Evolutionary conservation across 92 coral and sea anemone species (phyloP), one percentile per base, ranked within the genome.

Genomic region (Heteractis magnifica): DNA sequence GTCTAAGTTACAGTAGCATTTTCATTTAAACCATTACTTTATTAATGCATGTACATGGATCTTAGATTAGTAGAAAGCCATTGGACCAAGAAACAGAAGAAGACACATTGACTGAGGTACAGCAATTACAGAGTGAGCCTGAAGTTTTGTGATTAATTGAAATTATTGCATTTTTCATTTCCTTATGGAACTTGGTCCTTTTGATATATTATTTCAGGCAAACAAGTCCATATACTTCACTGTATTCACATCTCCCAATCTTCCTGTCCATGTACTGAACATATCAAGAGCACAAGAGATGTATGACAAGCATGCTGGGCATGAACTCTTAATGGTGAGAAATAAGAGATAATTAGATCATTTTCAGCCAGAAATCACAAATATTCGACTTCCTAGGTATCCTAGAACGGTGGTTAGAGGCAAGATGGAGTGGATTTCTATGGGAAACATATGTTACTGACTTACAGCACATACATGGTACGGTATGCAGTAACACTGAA

Each of bases 161-260:
- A 34, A 34, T 34, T 34, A 34, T 34, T 34, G 44, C 44, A 34
- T 34, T 34, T 34, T 34, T 34, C 0, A 34, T 34, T 34, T 34
- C 44, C 44, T 34, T 34, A 2, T 34, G 44, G 44, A 34, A 34
- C 44, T 34, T 34, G 44, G 44, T 34, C 44, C 44, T 34, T 60
- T 55, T 8, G 20, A 34, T 11, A 49, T 44, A 16, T 79, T 26
- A 49, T 80, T 64, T 14, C 83, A 96, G 99, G 99, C 98, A 13
- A 87, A 90, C 77, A 90, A 89, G 80, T 96, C 99, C 8, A 83
- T 96, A 55, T 96, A 83, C 88, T 96, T 96, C 82, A 96, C 99
- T 4, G 94, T 96, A 52, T 87, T 96, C 70, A 78, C 98, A 5
- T 96, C 99, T 71, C 91, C 99, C 19, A 94, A 90, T 81, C 87